phyloP scores from a whole-genome alignment of 2,113 vertebrate genomes.

The rat (Rattus norvegicus) region GRCr8 NC_086020.1:235758501-235759000 shows the following conservation, averaged over 20 bases:
- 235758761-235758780: background rate
- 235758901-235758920: background rate
- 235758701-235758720: background rate
- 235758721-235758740: background rate
- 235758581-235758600: background rate
- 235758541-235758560: background rate
- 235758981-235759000: slow-evolving; percentile 25
- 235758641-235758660: background rate
- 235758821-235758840: background rate
- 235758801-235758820: background rate
- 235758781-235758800: background rate
- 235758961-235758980: background rate
- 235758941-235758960: background rate
- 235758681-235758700: background rate
- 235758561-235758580: background rate
- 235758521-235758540: slow-evolving; percentile 11
- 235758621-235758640: background rate
- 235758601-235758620: background rate
- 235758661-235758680: background rate
- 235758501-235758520: background rate
- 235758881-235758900: background rate
- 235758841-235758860: background rate
- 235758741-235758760: background rate
- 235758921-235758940: background rate
- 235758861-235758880: background rate